Conservation (phyloP, 1,140 invertebrate genomes). For the Dermatophagoides farinae region DNA sequence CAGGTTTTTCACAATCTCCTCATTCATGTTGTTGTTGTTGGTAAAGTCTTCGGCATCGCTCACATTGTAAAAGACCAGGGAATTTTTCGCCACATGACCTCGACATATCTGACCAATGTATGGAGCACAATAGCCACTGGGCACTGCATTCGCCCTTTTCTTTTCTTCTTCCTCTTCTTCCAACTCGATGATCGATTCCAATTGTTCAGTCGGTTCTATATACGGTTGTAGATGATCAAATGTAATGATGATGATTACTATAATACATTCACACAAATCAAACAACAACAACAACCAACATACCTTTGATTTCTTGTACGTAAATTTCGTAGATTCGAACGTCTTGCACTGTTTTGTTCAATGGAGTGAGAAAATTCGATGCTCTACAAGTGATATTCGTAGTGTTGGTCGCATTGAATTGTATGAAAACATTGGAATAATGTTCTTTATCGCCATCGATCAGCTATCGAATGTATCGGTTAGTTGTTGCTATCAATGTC, state of each 20-base stretch:
- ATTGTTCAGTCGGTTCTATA: neutral
- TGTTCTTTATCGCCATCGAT: conserved; percentile 8
- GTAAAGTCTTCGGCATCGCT: conserved; percentile 24
- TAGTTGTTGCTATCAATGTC: neutral
- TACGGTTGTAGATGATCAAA: neutral
- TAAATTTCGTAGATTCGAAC: conserved; percentile 15
- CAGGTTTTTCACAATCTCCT: conserved; percentile 52
- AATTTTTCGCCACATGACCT: conserved; percentile 43
- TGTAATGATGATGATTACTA: too few relatives aligned
- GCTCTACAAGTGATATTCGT: conserved; percentile 15
- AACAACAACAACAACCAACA: neutral
- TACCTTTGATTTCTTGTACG: conserved; percentile 4
- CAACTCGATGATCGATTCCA: conserved; percentile 5
- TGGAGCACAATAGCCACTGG: conserved; percentile 49
- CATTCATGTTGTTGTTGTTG: conserved; percentile 48
- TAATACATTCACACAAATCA: neutral
- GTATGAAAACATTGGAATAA: conserved; percentile 17
- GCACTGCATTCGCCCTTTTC: neutral
- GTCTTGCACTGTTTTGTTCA: conserved; percentile 14
- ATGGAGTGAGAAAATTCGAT: conserved; percentile 13
- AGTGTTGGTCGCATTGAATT: conserved; percentile 15
- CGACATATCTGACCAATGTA: conserved; percentile 75
- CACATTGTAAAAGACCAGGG: conserved; percentile 59
- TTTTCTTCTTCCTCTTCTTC: neutral
- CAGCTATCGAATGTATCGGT: neutral